Conservation (phyloP, 2,797 vertebrate genomes). For the Sciurus carolinensis region DNA sequence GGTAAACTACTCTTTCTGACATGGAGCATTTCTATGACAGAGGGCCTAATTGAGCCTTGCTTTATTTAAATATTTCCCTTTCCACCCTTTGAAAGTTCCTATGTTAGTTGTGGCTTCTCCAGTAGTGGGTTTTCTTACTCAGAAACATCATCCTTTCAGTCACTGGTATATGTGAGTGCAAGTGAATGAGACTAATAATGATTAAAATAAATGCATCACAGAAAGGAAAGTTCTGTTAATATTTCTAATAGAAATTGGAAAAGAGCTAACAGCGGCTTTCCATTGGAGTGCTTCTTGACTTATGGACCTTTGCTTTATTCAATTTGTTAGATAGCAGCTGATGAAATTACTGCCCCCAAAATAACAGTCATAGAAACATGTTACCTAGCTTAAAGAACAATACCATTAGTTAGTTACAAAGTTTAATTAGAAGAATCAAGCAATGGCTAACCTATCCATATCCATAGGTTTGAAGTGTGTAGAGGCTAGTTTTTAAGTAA, state of each 20-base stretch:
- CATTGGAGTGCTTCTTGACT: conserved; percentile 43
- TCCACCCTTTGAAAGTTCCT: conserved; percentile 40
- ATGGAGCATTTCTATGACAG: background rate
- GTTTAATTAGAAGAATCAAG: conserved; percentile 78
- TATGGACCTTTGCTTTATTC: conserved; percentile 66
- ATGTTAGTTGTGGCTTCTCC: background rate
- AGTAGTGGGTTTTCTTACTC: conserved; percentile 17
- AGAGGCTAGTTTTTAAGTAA: conserved; percentile 72
- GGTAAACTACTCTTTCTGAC: conserved; percentile 12
- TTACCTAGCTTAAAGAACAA: conserved; percentile 71
- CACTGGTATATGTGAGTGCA: conserved; percentile 37
- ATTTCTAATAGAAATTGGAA: conserved; percentile 55
- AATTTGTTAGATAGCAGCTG: conserved; percentile 64
- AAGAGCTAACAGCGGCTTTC: conserved; percentile 45
- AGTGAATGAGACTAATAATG: conserved; percentile 47
- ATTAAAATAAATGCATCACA: conserved; percentile 57
- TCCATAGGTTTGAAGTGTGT: conserved; percentile 46
- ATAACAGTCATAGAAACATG: conserved; percentile 51
- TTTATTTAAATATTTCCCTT: conserved; percentile 26
- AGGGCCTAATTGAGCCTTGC: background rate
- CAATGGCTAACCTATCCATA: conserved; percentile 67
- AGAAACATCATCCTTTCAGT: conserved; percentile 65
- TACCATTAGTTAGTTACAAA: conserved; percentile 70
- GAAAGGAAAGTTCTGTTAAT: background rate
- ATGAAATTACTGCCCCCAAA: conserved; percentile 55